A percentile compares a stretch with the other conserved stretches of the same genome.
Evolutionary conservation across 2,888 invertebrate species (phyloP).

Genomic region (Tachina lurida): DNA sequence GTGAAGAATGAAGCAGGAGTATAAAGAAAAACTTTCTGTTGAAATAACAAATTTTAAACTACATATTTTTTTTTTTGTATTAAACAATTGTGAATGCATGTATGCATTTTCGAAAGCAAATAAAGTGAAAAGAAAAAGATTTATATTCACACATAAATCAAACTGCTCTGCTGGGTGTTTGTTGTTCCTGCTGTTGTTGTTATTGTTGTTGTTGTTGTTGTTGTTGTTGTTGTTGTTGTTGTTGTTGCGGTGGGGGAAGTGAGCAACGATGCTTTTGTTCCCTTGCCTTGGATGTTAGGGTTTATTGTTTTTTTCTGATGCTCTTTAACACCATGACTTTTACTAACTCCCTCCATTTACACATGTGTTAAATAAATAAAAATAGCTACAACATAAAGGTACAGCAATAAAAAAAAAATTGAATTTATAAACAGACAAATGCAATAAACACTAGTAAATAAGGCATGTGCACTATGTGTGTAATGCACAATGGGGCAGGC

Average conservation of each 20-base stretch:
- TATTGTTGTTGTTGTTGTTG: too few species aligned
- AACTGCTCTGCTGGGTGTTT: neutral
- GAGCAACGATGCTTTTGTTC: neutral
- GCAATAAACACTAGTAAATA: conserved; percentile 32
- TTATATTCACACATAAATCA: conserved; percentile 70
- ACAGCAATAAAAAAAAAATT: conserved; percentile 37
- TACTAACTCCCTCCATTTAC: neutral
- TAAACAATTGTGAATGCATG: conserved; percentile 38
- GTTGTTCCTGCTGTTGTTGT: neutral
- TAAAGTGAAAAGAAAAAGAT: conserved; percentile 47
- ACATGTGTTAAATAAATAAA: conserved; percentile 2
- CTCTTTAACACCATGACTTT: conserved; percentile 15
- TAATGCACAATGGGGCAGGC: neutral
- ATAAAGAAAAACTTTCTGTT: conserved; percentile 12
- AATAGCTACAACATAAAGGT: conserved; percentile 23
- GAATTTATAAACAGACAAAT: conserved; percentile 60
- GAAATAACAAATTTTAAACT: conserved; percentile 39
- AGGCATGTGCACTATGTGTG: neutral
- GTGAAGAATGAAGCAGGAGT: conserved; percentile 2
- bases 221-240: conserved; percentile 11
- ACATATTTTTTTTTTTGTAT: neutral
- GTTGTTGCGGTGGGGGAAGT: conserved; percentile 5
- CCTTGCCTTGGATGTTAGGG: neutral
- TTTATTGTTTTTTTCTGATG: conserved; percentile 1
- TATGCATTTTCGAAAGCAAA: conserved; percentile 16